Conservation (phyloP, 2,888 invertebrate genomes). For the Callimorpha dominula region DNA sequence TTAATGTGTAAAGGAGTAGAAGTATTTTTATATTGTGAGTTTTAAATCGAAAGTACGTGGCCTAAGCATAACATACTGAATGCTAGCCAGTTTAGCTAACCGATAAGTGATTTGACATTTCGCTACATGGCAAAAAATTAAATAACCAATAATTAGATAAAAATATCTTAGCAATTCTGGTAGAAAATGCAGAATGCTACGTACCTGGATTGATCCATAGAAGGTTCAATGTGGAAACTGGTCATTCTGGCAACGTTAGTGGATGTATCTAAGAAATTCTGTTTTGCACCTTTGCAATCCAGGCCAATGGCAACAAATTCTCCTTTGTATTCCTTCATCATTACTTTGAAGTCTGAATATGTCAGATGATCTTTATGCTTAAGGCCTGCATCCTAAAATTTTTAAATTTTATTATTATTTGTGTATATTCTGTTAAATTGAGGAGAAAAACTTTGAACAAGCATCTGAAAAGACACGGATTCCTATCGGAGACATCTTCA, state of each 20-base stretch:
- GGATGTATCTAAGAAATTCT: conserved; percentile 97
- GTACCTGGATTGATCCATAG: conserved; percentile 89
- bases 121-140: no score
- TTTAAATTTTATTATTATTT: neutral
- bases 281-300: conserved; percentile 98
- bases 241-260: conserved; percentile 98
- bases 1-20: no score
- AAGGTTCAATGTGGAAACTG: conserved; percentile 95
- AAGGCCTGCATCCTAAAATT: conserved; percentile 92
- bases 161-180: no score
- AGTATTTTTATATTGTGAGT: no score
- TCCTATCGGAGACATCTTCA: no score
- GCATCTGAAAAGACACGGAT: no score
- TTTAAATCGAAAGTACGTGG: no score
- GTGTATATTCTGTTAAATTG: neutral
- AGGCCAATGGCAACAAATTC: conserved; percentile 97
- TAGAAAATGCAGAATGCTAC: neutral
- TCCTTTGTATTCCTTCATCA: conserved; percentile 99
- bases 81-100: no score
- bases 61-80: no score
- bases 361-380: conserved; percentile 96
- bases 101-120: no score
- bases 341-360: conserved; percentile 96
- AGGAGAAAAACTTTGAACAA: no score
- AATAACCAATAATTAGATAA: no score